phyloP scores from a whole-genome alignment of 2,888 invertebrate species.

The Polyploca ridens region DNA sequence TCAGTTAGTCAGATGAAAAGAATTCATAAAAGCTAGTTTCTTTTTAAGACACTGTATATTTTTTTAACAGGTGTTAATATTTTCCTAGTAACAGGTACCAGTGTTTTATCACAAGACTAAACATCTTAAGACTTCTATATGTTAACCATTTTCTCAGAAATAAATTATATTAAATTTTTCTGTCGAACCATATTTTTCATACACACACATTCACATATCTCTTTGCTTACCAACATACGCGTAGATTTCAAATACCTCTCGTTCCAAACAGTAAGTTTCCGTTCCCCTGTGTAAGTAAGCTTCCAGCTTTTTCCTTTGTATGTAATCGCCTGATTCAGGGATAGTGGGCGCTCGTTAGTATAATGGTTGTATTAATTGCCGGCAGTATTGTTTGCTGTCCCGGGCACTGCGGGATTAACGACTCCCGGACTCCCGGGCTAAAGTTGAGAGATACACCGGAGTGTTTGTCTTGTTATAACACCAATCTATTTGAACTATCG shows the following conservation, averaged over 20 bases:
- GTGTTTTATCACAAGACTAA: too few species aligned
- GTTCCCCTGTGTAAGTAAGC: conserved; percentile 22
- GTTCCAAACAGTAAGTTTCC: conserved; percentile 24
- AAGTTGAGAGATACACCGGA: conserved; percentile 47
- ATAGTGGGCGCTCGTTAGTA: conserved; percentile 59
- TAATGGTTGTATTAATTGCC: conserved; percentile 75
- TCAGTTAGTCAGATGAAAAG: too few species aligned
- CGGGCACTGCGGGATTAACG: conserved; percentile 45
- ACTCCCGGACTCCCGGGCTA: conserved; percentile 38
- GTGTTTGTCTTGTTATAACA: conserved; percentile 42
- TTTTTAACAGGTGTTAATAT: too few species aligned
- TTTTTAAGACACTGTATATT: too few species aligned
- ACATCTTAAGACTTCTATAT: too few species aligned
- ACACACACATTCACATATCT: too few species aligned
- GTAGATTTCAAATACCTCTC: background rate
- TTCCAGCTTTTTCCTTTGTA: conserved; percentile 55
- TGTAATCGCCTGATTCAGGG: conserved; percentile 52
- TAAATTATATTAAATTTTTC: too few species aligned
- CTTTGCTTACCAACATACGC: too few species aligned
- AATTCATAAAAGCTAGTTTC: too few species aligned
- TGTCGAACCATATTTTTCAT: too few species aligned
- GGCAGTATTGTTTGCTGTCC: conserved; percentile 58
- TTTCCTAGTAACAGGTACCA: too few species aligned
- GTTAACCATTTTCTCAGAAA: too few species aligned
- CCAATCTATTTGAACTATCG: conserved; percentile 6